Evolutionary conservation across 2,797 vertebrate genomes (phyloP).

Genomic region (Ptychadena robeensis): DNA sequence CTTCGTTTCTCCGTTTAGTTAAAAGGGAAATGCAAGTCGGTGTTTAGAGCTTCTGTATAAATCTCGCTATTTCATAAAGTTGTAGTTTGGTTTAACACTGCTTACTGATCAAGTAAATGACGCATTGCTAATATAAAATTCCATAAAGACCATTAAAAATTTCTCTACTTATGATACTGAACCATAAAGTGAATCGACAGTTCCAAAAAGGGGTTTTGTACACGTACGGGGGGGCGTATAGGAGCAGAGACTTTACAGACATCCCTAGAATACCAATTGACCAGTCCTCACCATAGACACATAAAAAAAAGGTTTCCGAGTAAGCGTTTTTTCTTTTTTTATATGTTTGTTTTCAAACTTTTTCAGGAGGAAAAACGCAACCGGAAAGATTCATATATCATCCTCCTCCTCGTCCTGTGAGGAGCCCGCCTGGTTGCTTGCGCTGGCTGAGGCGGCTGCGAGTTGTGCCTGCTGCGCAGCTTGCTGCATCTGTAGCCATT

Average conservation of each 20-base stretch:
- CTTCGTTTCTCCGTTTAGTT: constrained; percentile 73
- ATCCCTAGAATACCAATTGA: constrained; percentile 77
- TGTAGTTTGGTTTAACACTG: constrained; percentile 79
- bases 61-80: constrained; percentile 80
- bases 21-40: constrained; percentile 80
- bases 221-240: constrained; percentile 79
- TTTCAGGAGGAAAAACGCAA: constrained; percentile 72
- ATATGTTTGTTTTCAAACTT: constrained; percentile 68
- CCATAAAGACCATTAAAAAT: constrained; percentile 84
- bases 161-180: constrained; percentile 81
- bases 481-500: constrained; percentile 99
- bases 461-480: constrained; percentile 97
- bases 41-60: constrained; percentile 78
- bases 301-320: constrained; percentile 75
- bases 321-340: constrained; percentile 69
- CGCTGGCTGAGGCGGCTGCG: constrained; percentile 91
- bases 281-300: constrained; percentile 72
- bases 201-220: constrained; percentile 78
- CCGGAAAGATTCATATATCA: constrained; percentile 86
- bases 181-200: constrained; percentile 78
- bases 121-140: constrained; percentile 80
- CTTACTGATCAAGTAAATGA: constrained; percentile 82
- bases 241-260: constrained; percentile 72
- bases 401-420: constrained; percentile 99
- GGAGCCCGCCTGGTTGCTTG: constrained; percentile 91